Evolutionary conservation across 1,140 invertebrate genomes (phyloP).

Genomic region (Heliconius melpomene): DNA sequence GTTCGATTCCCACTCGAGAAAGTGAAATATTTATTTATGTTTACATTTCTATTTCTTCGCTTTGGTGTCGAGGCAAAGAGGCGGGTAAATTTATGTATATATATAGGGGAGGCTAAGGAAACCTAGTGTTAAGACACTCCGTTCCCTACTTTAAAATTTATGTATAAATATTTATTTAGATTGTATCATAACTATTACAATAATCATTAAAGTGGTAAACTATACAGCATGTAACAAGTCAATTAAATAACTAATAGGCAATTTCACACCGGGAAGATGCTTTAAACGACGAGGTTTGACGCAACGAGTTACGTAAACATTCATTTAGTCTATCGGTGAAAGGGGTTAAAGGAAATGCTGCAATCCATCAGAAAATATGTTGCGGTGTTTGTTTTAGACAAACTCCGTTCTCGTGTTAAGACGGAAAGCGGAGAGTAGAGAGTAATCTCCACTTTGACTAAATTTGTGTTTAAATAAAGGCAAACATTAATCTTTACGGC

Average conservation of each 20-base stretch:
- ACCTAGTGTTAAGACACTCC: no score
- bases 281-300: constrained; percentile 9
- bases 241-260: constrained; percentile 27
- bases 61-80: no score
- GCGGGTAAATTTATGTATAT: no score
- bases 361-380: not conserved
- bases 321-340: constrained; percentile 16
- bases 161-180: not conserved
- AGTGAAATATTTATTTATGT: no score
- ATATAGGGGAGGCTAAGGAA: no score
- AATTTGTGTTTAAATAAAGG: not conserved
- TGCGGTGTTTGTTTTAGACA: not conserved
- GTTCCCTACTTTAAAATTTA: no score
- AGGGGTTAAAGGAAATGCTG: constrained; percentile 20
- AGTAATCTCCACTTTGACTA: no score
- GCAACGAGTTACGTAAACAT: constrained; percentile 22
- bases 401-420: not conserved
- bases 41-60: no score
- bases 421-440: no score
- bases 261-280: constrained; percentile 36
- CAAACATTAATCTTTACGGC: not conserved
- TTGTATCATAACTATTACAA: not conserved
- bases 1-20: no score
- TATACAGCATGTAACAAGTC: constrained; percentile 14
- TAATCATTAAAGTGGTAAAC: constrained; percentile 20